A percentile compares a stretch with the other conserved stretches of the same genome.
phyloP scores from a whole-genome alignment of 2,888 invertebrate genomes.

The Mesorhabditis sp. region DNA sequence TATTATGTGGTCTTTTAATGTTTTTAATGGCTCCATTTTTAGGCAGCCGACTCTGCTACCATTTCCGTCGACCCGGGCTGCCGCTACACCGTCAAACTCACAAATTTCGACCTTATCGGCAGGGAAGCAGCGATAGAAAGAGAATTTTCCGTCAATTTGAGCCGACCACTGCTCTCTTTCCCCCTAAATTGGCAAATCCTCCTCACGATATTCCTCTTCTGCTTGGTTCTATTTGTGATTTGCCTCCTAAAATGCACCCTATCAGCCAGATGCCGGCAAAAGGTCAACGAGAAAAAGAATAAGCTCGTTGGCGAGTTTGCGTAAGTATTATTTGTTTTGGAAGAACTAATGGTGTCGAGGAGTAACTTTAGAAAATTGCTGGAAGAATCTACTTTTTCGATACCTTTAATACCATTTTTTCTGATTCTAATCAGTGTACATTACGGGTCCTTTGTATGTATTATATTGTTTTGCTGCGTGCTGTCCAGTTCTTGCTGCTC shows the following conservation, averaged over 20 bases:
- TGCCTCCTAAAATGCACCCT: neutral
- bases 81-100: neutral
- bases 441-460: too few species aligned
- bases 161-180: neutral
- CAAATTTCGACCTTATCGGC: neutral
- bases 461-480: too few species aligned
- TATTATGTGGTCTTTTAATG: too few species aligned
- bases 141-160: neutral
- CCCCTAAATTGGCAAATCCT: neutral
- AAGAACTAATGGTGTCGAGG: neutral
- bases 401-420: too few species aligned
- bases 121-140: neutral
- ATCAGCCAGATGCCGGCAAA: neutral
- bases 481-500: too few species aligned
- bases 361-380: too few species aligned
- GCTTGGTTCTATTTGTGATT: neutral
- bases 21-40: too few species aligned
- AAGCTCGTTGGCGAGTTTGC: neutral
- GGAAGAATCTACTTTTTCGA: too few species aligned
- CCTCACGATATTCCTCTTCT: neutral
- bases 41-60: neutral
- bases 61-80: neutral
- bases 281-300: conserved; percentile 1
- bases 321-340: neutral
- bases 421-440: too few species aligned